Evolutionary conservation across 37 sponge, comb jelly and placozoan species (phyloP).

Genomic region (Chondrosia reniformis): DNA sequence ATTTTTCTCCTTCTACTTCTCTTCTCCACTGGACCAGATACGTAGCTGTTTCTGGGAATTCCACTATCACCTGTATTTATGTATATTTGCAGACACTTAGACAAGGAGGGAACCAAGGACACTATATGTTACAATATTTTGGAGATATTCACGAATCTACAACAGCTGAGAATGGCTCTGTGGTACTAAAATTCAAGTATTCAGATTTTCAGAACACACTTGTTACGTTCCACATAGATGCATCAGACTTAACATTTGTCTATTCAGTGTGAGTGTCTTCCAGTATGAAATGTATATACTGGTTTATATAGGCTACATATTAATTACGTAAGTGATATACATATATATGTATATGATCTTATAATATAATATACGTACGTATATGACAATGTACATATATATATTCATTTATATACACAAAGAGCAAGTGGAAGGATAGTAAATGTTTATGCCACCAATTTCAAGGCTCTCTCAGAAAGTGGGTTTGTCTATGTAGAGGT

Average conservation of each 20-base stretch:
- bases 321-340: too few species aligned
- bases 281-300: background rate
- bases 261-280: slow-evolving; percentile 31
- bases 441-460: slow-evolving; percentile 30
- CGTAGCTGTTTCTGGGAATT: background rate
- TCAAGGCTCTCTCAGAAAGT: slow-evolving; percentile 23
- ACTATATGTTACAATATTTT: slow-evolving; percentile 59
- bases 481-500: slow-evolving; percentile 54
- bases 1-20: background rate
- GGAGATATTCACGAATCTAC: slow-evolving; percentile 55
- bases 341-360: background rate
- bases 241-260: slow-evolving; percentile 56
- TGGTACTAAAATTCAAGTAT: slow-evolving; percentile 47
- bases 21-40: background rate
- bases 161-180: slow-evolving; percentile 45
- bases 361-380: background rate
- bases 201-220: slow-evolving; percentile 66
- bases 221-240: slow-evolving; percentile 67
- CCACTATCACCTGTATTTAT: background rate
- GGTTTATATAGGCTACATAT: background rate
- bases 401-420: background rate
- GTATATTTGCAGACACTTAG: slow-evolving; percentile 24
- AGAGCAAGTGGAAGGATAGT: slow-evolving; percentile 65
- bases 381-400: background rate
- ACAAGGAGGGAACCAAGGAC: slow-evolving; percentile 28